phyloP scores from a whole-genome alignment of 2,113 vertebrate species.

The Mustela lutreola region DNA sequence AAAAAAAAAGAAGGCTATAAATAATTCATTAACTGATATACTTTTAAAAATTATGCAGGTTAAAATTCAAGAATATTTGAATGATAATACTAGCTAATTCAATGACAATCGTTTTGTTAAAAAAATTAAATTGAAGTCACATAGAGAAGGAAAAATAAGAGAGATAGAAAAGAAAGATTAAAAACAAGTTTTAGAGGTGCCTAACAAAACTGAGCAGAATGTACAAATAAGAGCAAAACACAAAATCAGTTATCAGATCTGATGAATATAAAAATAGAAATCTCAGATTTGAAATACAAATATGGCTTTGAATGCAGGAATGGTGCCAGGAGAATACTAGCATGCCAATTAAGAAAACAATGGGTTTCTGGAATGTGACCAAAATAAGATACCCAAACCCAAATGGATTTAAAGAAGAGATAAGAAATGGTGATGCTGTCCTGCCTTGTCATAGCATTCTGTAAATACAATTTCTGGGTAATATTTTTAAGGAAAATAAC shows the following conservation, averaged over 20 bases:
- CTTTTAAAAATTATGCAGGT: conserved; percentile 75
- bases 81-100: conserved; percentile 76
- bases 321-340: conserved; percentile 36
- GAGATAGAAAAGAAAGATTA: conserved; percentile 66
- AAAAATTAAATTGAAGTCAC: conserved; percentile 49
- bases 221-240: conserved; percentile 72
- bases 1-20: conserved; percentile 60
- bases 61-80: conserved; percentile 80
- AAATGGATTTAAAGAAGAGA: conserved; percentile 37
- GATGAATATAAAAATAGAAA: conserved; percentile 73
- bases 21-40: conserved; percentile 76
- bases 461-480: not conserved
- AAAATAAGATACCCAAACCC: conserved; percentile 44
- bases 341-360: conserved; percentile 71
- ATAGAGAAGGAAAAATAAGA: conserved; percentile 64
- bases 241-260: conserved; percentile 67
- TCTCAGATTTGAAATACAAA: conserved; percentile 70
- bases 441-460: not conserved
- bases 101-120: conserved; percentile 68
- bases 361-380: conserved; percentile 53
- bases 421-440: not conserved
- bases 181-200: conserved; percentile 63
- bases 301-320: conserved; percentile 54
- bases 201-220: conserved; percentile 58
- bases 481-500: conserved; percentile 47